Evolutionary conservation across 2,888 invertebrate genomes (phyloP), one percentile per base, ranked within the genome.

Genomic region (Exephanes ischioxanthus): DNA sequence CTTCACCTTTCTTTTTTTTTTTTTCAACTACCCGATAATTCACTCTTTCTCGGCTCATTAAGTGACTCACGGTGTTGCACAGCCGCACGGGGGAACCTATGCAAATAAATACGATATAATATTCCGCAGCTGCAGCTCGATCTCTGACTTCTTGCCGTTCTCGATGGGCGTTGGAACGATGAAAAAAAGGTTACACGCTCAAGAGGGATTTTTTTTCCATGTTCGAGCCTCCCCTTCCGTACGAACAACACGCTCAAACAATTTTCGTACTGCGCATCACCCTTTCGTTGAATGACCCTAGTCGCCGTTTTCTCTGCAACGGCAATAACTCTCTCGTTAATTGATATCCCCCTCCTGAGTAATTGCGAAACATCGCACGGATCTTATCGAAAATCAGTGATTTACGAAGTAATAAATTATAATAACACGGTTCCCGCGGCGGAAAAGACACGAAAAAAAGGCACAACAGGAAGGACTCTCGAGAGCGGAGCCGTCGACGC

Each of bases 361-460:
- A 76, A 82, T 82, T 76, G 63, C 70, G 41, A 51, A 51, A 41
- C 45, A 45, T 45, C 48, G 22, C 19, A 11, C 30, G 30, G 51
- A 63, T 76, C 61, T 71, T 71, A 70, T 71, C 68, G 76, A 82
- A 82, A 76, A 82, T 71, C 63, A 58, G 70, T 76, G 45, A 82
- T 82, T 82, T 76, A 76, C 76, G 63, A 11, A 76, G 76, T 58
- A 82, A 82, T 82, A 63, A 76, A 82, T 82, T 55, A 63, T 63
- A 61, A 70, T 82, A 82, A 76, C 55, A 30, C 76, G 70, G 75
- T 63, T 63, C 22, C 45, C 72, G 33, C 45, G 61, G 51, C 1
- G 3, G 26, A 37, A 58, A 53, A 14, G 58, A 63, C 26, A 33
- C 30, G 14, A 30, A 51, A 78, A 3, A 66, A 51, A 33, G 41